Evolutionary conservation across 2,797 vertebrate species (phyloP), one percentile per base, ranked within the genome.

Genomic region (Pogoniulus pusillus): DNA sequence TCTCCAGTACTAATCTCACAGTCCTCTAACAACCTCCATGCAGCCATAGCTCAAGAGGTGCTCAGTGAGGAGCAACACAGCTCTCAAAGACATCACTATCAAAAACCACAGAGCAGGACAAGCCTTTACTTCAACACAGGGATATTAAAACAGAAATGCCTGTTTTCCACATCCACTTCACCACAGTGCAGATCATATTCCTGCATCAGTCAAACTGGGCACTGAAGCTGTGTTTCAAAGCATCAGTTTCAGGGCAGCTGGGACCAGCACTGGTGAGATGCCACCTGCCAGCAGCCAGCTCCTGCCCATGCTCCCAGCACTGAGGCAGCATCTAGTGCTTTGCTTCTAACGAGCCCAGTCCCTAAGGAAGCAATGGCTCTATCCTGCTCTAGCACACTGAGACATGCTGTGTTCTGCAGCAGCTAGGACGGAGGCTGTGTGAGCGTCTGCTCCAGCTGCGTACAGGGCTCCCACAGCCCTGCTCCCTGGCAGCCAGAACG

Each of bases 401-500:
- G 12, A 26, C 35, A 19, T 1, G 0, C 19, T 7, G 6, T 2
- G 9, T 19, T 30, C 80, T n/a, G 59, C 30, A 3, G 64, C 27
- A 51, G 1, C 2, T n/a, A 83, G 59, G 39, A 85, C 35, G 37
- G 15, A 24, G 43, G 17, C 55, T 9, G 76, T 27, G 60, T 29
- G 10, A 81, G 78, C 1, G 54, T 88, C 84, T 64, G 94, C 91
- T 96, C 97, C 96, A 95, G 96, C 87, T 83, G 92, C 24, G 89
- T 94, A 94, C 60, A 72, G 93, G 96, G 96, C 96, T 96, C 97
- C 97, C 64, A 80, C 77, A 85, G 96, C 92, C 96, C 96, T 92
- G 76, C 58, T 89, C 85, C 87, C 89, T 32, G 86, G 91, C 87
- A 96, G 84, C 88, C 94, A 57, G 91, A 47, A 58, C 32, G 18